Percentiles rank a stretch among this genome's conserved stretches.
phyloP scores from a whole-genome alignment of 2,797 vertebrate genomes.

The Trachurus trachurus region DNA sequence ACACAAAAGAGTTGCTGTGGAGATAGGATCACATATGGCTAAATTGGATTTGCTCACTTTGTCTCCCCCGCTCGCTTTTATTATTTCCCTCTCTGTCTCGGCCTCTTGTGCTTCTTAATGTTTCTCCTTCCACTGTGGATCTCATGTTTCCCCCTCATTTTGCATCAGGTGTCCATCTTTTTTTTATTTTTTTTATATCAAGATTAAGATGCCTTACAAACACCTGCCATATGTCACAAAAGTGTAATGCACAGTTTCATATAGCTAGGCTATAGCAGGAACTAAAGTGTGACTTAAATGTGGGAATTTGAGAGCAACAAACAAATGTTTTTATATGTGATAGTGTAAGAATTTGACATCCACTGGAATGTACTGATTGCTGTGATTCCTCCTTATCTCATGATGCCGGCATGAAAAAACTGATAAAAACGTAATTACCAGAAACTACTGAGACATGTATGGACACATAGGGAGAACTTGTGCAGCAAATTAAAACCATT shows the following conservation, averaged over 20 bases:
- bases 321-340: conserved; percentile 9
- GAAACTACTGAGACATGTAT: too few species aligned
- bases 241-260: background rate
- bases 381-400: background rate
- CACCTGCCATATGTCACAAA: conserved; percentile 17
- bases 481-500: background rate
- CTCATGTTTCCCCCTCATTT: conserved; percentile 10
- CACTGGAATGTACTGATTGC: background rate
- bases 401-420: background rate
- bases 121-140: conserved; percentile 52
- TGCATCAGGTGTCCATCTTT: conserved; percentile 11
- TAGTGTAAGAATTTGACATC: conserved; percentile 4
- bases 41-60: conserved; percentile 75
- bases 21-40: conserved; percentile 80
- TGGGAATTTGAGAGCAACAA: background rate
- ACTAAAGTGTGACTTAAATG: background rate
- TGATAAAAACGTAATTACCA: background rate
- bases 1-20: conserved; percentile 84
- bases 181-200: background rate
- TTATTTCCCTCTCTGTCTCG: conserved; percentile 54
- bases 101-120: conserved; percentile 39
- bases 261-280: background rate
- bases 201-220: conserved; percentile 10
- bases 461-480: background rate
- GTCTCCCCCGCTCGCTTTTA: conserved; percentile 51